These are phyloP conservation scores for Gadus macrocephalus DNA, from an alignment of 2,113 vertebrate species.

Conservation along the genomic window DNA sequence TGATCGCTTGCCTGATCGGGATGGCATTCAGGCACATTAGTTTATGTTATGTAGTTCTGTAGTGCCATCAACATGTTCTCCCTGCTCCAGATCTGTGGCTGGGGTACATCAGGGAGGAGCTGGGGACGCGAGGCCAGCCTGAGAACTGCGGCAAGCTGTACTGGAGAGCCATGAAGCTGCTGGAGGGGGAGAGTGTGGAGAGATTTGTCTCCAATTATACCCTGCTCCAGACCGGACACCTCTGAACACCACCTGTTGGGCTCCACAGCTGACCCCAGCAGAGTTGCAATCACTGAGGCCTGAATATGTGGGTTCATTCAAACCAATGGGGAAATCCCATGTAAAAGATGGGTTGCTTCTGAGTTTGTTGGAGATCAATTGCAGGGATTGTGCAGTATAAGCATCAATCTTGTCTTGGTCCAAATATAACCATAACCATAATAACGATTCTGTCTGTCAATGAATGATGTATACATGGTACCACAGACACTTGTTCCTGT, in stretches of 20 bases:
- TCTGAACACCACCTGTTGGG: slow-evolving; percentile 43
- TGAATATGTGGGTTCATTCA: neutral
- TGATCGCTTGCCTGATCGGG: too few relatives aligned
- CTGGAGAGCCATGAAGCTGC: slow-evolving; percentile 91
- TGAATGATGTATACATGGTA: neutral
- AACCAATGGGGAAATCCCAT: neutral
- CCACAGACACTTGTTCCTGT: too few relatives aligned
- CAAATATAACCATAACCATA: neutral
- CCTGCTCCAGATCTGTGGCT: slow-evolving; percentile 84
- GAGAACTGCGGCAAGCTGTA: slow-evolving; percentile 87
- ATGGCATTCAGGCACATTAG: too few relatives aligned
- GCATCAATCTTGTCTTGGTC: neutral
- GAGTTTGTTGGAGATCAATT: too few relatives aligned
- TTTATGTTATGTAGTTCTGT: neutral
- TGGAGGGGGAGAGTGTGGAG: slow-evolving; percentile 83
- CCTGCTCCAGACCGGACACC: slow-evolving; percentile 83
- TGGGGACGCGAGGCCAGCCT: slow-evolving; percentile 77
- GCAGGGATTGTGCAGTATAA: neutral
- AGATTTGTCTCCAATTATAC: slow-evolving; percentile 82
- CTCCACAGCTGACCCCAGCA: too few relatives aligned
- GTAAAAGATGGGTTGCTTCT: neutral
- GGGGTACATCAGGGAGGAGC: slow-evolving; percentile 87
- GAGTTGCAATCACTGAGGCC: too few relatives aligned
- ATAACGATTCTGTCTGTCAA: neutral
- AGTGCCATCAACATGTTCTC: neutral